Percentiles rank a stretch among this genome's conserved stretches.
These are phyloP conservation scores for Drosophila kokeensis DNA, from an alignment of 2,888 invertebrate species.

Conservation along the genomic window DNA sequence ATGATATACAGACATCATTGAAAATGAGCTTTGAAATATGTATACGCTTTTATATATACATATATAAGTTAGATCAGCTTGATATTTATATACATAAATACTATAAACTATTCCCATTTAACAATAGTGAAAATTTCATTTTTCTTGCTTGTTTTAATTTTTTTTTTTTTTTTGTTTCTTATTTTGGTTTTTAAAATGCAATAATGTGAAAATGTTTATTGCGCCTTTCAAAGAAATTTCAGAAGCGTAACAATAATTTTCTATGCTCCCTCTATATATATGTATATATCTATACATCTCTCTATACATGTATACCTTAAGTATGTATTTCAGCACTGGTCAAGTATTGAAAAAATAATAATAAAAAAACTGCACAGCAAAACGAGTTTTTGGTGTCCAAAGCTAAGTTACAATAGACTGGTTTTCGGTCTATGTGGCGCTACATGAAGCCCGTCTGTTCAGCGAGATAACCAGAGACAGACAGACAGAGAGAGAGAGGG, in stretches of 20 bases:
- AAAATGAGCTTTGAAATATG: neutral
- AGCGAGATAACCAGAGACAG: neutral
- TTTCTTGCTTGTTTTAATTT: slow-evolving; percentile 1
- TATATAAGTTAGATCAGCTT: neutral
- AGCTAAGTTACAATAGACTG: slow-evolving; percentile 59
- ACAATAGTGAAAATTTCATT: slow-evolving; percentile 7
- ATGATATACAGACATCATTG: neutral
- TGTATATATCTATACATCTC: neutral
- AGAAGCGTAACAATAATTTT: neutral
- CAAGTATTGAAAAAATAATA: slow-evolving; percentile 20
- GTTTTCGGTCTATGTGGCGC: slow-evolving; percentile 43
- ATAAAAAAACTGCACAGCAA: slow-evolving; percentile 8
- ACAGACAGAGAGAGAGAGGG: neutral
- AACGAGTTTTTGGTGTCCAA: slow-evolving; percentile 60
- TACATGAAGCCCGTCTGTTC: slow-evolving; percentile 17
- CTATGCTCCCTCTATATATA: neutral
- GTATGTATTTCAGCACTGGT: slow-evolving; percentile 13
- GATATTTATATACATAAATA: neutral
- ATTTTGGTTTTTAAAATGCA: neutral
- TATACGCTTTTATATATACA: too few species aligned
- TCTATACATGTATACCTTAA: neutral
- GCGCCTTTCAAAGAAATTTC: neutral
- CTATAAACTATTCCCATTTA: neutral
- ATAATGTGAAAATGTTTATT: slow-evolving; percentile 2
- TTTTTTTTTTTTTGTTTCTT: neutral